Conservation (phyloP, 2,888 invertebrate genomes). For the Matsumyia berberina region DNA sequence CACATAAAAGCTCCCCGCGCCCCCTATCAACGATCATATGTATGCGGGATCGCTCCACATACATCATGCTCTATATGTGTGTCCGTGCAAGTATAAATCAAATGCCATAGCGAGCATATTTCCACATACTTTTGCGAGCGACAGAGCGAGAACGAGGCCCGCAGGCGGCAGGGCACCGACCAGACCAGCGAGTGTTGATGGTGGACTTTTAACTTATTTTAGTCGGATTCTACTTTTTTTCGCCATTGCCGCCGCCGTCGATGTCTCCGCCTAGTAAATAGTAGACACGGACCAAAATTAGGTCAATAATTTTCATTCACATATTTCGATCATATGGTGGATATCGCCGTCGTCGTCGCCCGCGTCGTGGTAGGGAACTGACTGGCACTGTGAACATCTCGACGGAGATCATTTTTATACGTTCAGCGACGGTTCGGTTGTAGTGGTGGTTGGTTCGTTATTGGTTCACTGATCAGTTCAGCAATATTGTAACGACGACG, state of each 20-base stretch:
- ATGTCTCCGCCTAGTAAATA: slow-evolving; percentile 70
- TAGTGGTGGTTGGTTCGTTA: slow-evolving; percentile 36
- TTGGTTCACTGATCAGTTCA: slow-evolving; percentile 43
- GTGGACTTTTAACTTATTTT: slow-evolving; percentile 65
- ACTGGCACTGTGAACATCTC: background rate
- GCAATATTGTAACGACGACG: slow-evolving; percentile 2
- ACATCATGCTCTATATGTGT: slow-evolving; percentile 68
- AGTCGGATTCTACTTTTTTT: slow-evolving; percentile 45
- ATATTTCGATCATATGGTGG: slow-evolving; percentile 75
- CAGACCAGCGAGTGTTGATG: slow-evolving; percentile 41
- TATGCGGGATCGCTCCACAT: slow-evolving; percentile 64
- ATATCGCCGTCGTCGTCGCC: slow-evolving; percentile 16
- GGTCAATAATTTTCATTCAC: slow-evolving; percentile 84
- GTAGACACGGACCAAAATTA: slow-evolving; percentile 78
- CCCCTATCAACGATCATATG: slow-evolving; percentile 42
- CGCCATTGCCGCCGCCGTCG: slow-evolving; percentile 11
- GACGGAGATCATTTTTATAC: background rate
- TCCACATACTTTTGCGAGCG: slow-evolving; percentile 47
- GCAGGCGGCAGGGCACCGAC: slow-evolving; percentile 59
- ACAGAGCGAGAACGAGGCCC: slow-evolving; percentile 55
- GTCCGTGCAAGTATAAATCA: slow-evolving; percentile 69
- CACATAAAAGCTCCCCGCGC: slow-evolving; percentile 67
- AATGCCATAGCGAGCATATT: slow-evolving; percentile 75
- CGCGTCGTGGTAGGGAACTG: slow-evolving; percentile 12
- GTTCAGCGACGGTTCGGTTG: background rate